These are phyloP conservation scores for Drosophila merina DNA, from an alignment of 2,888 invertebrate genomes.

Conservation along the genomic window DNA sequence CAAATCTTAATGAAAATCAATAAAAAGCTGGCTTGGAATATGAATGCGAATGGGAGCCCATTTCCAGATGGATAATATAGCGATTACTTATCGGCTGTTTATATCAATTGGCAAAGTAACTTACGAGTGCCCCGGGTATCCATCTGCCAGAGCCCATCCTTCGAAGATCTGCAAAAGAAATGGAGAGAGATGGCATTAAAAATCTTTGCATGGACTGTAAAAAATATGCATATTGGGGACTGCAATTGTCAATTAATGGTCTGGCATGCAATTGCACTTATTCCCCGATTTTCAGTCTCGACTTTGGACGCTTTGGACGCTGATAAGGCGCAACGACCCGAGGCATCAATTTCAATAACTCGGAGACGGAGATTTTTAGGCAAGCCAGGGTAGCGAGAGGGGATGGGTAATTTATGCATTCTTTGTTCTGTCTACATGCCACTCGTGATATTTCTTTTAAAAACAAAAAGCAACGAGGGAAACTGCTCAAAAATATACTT, in stretches of 20 bases:
- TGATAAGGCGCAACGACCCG: conserved; percentile 54
- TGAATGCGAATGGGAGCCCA: conserved; percentile 2
- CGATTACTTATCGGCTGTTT: conserved; percentile 33
- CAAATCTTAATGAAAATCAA: conserved; percentile 21
- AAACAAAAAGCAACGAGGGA: conserved; percentile 33
- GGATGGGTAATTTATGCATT: conserved; percentile 63
- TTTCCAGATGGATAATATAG: conserved; percentile 22
- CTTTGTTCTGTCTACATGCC: conserved; percentile 61
- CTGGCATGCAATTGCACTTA: conserved; percentile 21
- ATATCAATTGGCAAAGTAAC: conserved; percentile 33
- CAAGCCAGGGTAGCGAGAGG: neutral
- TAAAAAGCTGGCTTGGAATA: conserved; percentile 15
- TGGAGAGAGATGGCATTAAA: conserved; percentile 14
- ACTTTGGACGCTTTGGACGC: conserved; percentile 39
- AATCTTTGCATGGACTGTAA: conserved; percentile 20
- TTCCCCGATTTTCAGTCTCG: conserved; percentile 27
- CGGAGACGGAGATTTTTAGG: conserved; percentile 53
- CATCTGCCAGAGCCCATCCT: conserved; percentile 34
- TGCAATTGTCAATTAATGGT: conserved; percentile 31
- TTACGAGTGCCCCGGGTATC: conserved; percentile 56
- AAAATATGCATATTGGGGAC: conserved; percentile 4
- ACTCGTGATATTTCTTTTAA: conserved; percentile 58
- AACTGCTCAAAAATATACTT: conserved; percentile 34
- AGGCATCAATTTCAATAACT: conserved; percentile 49
- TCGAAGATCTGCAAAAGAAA: conserved; percentile 49